Evolutionary conservation across 2,888 invertebrate genomes (phyloP).

Genomic region (Dicycla oo): DNA sequence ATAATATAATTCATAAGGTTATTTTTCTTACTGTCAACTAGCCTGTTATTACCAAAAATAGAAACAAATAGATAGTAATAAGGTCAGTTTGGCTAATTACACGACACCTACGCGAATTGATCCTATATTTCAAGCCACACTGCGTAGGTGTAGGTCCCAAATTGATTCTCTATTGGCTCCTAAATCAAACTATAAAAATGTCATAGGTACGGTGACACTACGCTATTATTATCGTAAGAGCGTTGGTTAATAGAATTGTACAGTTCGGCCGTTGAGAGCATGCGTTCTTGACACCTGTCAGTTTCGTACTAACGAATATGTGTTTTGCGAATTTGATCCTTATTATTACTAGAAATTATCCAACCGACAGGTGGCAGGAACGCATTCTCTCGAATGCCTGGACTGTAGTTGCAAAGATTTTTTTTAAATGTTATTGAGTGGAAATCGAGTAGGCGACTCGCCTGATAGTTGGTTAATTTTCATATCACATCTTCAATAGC

Average conservation of each 20-base stretch:
- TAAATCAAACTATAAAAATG: constrained; percentile 8
- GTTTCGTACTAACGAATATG: no score
- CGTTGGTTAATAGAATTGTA: not conserved
- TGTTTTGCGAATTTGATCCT: no score
- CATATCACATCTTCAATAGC: no score
- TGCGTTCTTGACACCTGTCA: no score
- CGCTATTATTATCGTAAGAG: not conserved
- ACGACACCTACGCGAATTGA: not conserved
- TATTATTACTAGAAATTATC: no score
- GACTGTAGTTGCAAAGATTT: not conserved
- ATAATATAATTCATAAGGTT: no score
- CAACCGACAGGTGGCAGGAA: no score
- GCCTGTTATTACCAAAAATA: constrained; percentile 15
- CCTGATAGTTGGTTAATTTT: not conserved
- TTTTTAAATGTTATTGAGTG: not conserved
- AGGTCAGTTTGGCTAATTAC: not conserved
- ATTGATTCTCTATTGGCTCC: not conserved
- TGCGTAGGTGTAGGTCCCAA: constrained; percentile 4
- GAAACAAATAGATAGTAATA: not conserved
- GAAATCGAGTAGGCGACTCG: not conserved
- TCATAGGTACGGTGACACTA: not conserved
- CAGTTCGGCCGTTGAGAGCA: not conserved
- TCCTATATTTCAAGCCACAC: not conserved
- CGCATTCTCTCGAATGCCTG: no score
- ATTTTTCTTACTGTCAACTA: no score